Evolutionary conservation across 2,888 invertebrate genomes (phyloP), one percentile per base, ranked within the genome.

Genomic region (Slavum lentiscoides): DNA sequence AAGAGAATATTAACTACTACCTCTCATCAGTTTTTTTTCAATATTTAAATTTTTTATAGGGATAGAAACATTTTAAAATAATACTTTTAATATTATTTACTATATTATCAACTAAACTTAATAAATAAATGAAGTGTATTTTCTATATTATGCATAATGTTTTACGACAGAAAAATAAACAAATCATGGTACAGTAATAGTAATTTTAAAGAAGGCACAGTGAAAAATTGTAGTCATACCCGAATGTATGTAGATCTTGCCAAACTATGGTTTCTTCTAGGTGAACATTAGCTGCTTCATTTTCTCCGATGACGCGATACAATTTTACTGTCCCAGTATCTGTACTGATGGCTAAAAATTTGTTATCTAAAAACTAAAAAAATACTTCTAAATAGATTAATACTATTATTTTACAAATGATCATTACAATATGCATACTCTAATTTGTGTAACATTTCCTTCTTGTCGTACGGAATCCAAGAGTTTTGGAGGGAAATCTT

Each of bases 401-500:
- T 49, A n/a, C 19, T 11, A 53, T 30, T 55, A n/a, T 37, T 23
- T 9, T 2, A 49, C 11, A 3, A 13, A 23, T 64, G 39, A 39
- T 39, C 37, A n/a, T n/a, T n/a, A 19, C 17, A 11, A 61, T 61
- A 11, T 61, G 87, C 13, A 67, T 92, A 92, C 86, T 91, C 91
- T 85, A 74, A 94, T 87, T 86, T 94, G 93, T 0, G 93, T 94
- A 6, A 96, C 91, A 87, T 95, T 94, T 9, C 93, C 94, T 19
- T 89, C 86, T 82, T 93, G 90, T 7, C 87, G 85, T 61, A 89
- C 87, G 81, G 90, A 89, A 13, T 91, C 89, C 37, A 91, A 86
- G 73, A 89, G 88, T 74, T 89, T 89, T 2, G 93, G 93, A 84
- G 77, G 77, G 23, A 80, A 80, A 23, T 70, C 70, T 90, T 90